These are phyloP conservation scores for Microctonus hyperodae DNA, from an alignment of 2,888 invertebrate species.

Conservation along the genomic window DNA sequence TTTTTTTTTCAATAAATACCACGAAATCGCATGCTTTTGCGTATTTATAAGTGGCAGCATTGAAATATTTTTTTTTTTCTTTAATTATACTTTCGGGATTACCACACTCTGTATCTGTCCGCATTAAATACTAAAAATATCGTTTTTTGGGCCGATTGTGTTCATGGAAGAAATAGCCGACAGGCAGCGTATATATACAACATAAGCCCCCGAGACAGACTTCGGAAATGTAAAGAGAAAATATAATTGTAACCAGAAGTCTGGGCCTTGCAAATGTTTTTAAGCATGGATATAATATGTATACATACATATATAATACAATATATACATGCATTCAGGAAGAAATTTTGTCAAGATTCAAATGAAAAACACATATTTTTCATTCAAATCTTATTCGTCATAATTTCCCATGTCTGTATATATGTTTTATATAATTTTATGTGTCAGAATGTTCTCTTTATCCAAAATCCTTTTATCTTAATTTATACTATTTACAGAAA, in stretches of 20 bases:
- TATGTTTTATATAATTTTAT: neutral
- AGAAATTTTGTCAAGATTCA: no score
- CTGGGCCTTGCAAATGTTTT: constrained; percentile 22
- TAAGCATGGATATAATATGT: constrained; percentile 59
- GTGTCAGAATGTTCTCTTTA: constrained; percentile 8
- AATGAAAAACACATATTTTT: no score
- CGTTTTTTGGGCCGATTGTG: constrained; percentile 24
- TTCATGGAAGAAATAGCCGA: constrained; percentile 44
- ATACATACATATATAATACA: neutral
- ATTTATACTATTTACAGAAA: neutral
- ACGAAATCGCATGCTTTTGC: constrained; percentile 68
- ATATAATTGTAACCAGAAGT: constrained; percentile 24
- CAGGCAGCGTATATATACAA: constrained; percentile 70
- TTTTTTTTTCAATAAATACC: constrained; percentile 75
- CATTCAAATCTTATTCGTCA: no score
- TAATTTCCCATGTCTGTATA: no score
- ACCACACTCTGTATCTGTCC: constrained; percentile 26
- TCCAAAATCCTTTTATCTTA: neutral
- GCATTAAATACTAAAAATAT: constrained; percentile 16
- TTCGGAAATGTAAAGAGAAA: constrained; percentile 45
- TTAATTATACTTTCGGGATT: constrained; percentile 23
- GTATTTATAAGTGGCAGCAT: constrained; percentile 46
- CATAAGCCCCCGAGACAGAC: constrained; percentile 63
- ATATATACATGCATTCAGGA: no score
- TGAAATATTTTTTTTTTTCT: constrained; percentile 20